phyloP scores from a whole-genome alignment of 2,888 invertebrate species.

The Platycheirus rosarum region DNA sequence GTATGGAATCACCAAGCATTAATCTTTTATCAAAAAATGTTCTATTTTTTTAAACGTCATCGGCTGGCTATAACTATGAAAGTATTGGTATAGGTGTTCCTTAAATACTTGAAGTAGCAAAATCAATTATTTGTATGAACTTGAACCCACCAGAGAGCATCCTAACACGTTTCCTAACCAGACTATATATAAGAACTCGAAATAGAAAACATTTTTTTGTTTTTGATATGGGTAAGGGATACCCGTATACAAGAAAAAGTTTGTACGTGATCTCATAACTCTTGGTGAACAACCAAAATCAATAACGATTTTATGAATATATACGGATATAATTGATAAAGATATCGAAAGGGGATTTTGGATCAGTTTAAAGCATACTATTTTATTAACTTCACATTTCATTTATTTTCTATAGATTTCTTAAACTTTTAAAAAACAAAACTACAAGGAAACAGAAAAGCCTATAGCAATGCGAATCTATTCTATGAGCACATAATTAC shows the following conservation, averaged over 20 bases:
- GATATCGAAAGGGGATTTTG: no score
- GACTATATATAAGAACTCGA: background rate
- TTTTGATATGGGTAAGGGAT: slow-evolving; percentile 8
- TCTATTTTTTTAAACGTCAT: no score
- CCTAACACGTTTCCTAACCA: slow-evolving; percentile 13
- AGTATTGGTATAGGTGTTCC: background rate
- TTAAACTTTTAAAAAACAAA: no score
- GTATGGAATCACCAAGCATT: slow-evolving; percentile 23
- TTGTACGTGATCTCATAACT: slow-evolving; percentile 14
- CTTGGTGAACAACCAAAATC: slow-evolving; percentile 5
- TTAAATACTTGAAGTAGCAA: slow-evolving; percentile 1
- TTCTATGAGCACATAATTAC: no score
- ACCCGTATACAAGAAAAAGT: background rate
- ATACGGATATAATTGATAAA: background rate
- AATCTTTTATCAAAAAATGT: slow-evolving; percentile 26
- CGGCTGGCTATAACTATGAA: no score
- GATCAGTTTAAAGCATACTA: no score
- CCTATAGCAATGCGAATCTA: no score
- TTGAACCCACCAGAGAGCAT: slow-evolving; percentile 10
- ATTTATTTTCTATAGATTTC: no score
- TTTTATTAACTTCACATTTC: no score
- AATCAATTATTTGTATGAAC: slow-evolving; percentile 22
- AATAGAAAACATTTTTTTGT: slow-evolving; percentile 10
- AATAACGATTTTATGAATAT: slow-evolving; percentile 8
- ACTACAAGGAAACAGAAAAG: no score